Conservation (phyloP, 2,113 vertebrate species). For the Nansenia antarctica region DNA sequence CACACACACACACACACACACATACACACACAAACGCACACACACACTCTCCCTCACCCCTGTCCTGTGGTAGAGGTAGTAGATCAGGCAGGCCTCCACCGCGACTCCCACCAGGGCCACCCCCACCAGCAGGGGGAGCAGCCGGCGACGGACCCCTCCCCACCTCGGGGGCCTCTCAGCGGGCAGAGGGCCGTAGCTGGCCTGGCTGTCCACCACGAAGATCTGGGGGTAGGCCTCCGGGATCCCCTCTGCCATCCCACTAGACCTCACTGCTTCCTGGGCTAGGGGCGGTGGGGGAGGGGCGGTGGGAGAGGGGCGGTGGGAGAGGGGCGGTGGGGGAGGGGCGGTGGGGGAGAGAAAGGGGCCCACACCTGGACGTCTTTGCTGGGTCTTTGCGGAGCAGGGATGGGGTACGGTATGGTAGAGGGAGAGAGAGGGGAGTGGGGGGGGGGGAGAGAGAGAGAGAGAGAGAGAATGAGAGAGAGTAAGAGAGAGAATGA, state of each 20-base stretch:
- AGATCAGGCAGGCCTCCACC: slow-evolving; percentile 61
- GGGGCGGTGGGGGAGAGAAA: slow-evolving; percentile 4
- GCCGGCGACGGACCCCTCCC: slow-evolving; percentile 13
- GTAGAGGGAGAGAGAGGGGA: not conserved
- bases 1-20: slow-evolving; percentile 17
- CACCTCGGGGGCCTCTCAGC: slow-evolving; percentile 10
- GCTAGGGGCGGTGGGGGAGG: not conserved
- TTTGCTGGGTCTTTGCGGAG: not conserved
- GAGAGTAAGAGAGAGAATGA: too few species aligned
- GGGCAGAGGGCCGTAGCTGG: slow-evolving; percentile 16
- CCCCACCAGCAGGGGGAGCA: slow-evolving; percentile 44
- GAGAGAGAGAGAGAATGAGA: too few species aligned
- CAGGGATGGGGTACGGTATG: too few species aligned
- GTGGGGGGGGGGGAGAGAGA: too few species aligned
- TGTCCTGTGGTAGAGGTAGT: slow-evolving; percentile 44
- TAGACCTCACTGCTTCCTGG: slow-evolving; percentile 4
- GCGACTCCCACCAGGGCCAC: slow-evolving; percentile 55
- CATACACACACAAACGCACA: slow-evolving; percentile 19
- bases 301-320: too few species aligned
- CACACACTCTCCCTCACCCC: slow-evolving; percentile 49
- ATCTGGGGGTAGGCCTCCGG: slow-evolving; percentile 53
- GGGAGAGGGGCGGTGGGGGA: not conserved
- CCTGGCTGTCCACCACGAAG: slow-evolving; percentile 68
- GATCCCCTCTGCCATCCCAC: slow-evolving; percentile 55
- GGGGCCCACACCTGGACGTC: not conserved